Percentiles rank a stretch among this genome's conserved stretches.
phyloP scores from a whole-genome alignment of 64 coral and sea anemone genomes.

The Dendrophyllia cribrosa region DNA sequence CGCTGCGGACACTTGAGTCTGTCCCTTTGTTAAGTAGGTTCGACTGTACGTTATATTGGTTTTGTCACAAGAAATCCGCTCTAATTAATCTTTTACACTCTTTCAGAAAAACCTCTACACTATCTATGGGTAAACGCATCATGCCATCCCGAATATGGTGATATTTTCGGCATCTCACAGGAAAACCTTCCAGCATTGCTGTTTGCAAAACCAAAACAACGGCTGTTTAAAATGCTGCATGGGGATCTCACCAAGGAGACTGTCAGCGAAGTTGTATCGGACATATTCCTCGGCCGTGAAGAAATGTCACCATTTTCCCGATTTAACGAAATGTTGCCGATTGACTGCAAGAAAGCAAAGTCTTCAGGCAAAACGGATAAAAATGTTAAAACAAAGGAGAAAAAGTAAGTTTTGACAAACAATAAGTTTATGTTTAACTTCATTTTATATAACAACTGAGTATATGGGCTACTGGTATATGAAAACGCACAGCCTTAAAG shows the following conservation, averaged over 20 bases:
- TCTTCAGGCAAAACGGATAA: background rate
- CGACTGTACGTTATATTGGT: background rate
- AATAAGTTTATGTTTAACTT: too few relatives aligned
- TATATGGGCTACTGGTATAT: too few relatives aligned
- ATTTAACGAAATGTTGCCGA: constrained; percentile 74
- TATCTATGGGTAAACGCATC: constrained; percentile 88
- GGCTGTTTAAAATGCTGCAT: constrained; percentile 59
- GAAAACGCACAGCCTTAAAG: too few relatives aligned
- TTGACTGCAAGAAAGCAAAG: constrained; percentile 23
- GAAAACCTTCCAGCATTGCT: constrained; percentile 77
- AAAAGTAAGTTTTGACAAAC: too few relatives aligned
- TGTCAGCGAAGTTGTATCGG: constrained; percentile 51
- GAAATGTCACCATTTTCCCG: constrained; percentile 61
- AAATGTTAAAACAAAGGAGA: background rate
- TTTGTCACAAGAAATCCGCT: too few relatives aligned
- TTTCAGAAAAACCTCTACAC: constrained; percentile 62
- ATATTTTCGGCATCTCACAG: constrained; percentile 76
- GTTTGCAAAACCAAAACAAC: constrained; percentile 78
- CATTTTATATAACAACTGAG: too few relatives aligned
- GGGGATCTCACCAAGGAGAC: constrained; percentile 13
- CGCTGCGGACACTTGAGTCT: too few relatives aligned
- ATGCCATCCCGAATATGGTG: constrained; percentile 89
- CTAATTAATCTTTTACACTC: background rate
- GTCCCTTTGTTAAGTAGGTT: too few relatives aligned
- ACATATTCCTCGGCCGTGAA: constrained; percentile 43